Conservation (phyloP, 2,888 invertebrate species). For the Pheosia tremula region DNA sequence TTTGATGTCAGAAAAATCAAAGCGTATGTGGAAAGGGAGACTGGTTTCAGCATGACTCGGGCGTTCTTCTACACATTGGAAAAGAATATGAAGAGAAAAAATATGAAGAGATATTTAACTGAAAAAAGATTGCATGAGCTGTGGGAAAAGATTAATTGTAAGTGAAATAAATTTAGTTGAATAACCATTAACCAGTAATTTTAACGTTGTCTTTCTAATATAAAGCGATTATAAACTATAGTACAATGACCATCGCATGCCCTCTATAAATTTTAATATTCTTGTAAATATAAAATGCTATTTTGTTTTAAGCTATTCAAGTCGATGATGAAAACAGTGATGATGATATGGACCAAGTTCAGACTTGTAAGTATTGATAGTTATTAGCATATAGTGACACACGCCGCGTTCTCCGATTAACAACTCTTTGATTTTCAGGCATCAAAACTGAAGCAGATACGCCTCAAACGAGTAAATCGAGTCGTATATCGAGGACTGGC, state of each 20-base stretch:
- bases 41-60: conserved; percentile 49
- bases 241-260: no score
- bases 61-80: conserved; percentile 48
- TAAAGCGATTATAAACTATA: no score
- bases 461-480: conserved; percentile 1
- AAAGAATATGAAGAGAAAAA: conserved; percentile 48
- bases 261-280: no score
- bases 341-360: conserved; percentile 12
- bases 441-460: neutral
- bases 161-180: conserved; percentile 5
- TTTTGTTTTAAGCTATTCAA: conserved; percentile 38
- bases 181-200: no score
- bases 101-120: conserved; percentile 42
- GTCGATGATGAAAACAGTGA: conserved; percentile 30
- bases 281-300: neutral
- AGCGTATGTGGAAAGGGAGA: conserved; percentile 52
- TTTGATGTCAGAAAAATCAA: conserved; percentile 48
- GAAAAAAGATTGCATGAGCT: conserved; percentile 44
- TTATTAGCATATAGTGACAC: neutral
- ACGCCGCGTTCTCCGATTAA: neutral
- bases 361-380: neutral
- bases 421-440: neutral
- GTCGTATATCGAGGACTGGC: neutral
- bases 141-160: conserved; percentile 51
- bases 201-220: no score